phyloP scores from a whole-genome alignment of 2,113 vertebrate species.

The Notothenia coriiceps region DNA sequence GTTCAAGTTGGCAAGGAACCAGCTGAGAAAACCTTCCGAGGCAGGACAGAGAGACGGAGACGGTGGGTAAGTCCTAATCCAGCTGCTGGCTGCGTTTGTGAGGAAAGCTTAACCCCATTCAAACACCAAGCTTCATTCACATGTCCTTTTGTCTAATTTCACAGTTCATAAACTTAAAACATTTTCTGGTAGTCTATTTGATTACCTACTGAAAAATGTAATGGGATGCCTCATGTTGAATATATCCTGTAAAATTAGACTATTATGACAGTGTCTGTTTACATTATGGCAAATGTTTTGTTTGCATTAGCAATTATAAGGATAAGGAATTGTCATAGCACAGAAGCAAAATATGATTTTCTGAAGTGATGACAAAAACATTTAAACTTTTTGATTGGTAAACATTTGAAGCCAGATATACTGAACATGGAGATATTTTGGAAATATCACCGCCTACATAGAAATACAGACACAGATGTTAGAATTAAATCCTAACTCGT shows the following conservation, averaged over 20 bases:
- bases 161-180: conserved; percentile 50
- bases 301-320: conserved; percentile 3
- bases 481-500: neutral
- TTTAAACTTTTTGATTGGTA: neutral
- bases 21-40: conserved; percentile 44
- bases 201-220: conserved; percentile 18
- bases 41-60: conserved; percentile 20
- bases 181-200: conserved; percentile 28
- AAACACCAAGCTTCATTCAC: conserved; percentile 48
- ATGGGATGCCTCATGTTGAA: conserved; percentile 25
- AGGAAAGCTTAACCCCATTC: conserved; percentile 45
- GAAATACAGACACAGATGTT: neutral
- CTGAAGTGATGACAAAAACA: neutral
- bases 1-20: conserved; percentile 51
- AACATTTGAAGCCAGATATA: neutral
- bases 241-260: conserved; percentile 21
- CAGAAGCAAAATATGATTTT: neutral
- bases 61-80: conserved; percentile 22
- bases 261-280: conserved; percentile 5
- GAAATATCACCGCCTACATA: neutral
- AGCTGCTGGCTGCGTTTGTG: conserved; percentile 57
- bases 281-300: neutral
- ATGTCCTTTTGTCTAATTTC: conserved; percentile 55
- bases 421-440: neutral
- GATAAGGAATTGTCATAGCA: neutral